Evolutionary conservation across 2,888 invertebrate genomes (phyloP).

Genomic region (Ptychoptera albimana): DNA sequence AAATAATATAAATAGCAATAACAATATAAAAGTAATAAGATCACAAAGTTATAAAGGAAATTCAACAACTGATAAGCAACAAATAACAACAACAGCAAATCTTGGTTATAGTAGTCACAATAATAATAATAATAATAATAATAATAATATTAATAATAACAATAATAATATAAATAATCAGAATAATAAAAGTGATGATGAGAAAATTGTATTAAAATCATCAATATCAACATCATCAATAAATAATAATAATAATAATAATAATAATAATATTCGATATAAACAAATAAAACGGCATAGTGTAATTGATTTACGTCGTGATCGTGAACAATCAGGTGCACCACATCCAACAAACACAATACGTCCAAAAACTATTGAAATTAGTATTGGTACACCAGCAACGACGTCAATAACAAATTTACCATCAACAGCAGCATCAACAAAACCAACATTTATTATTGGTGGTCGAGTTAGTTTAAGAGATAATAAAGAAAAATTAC

Average conservation of each 20-base stretch:
- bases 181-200: background rate
- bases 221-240: background rate
- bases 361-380: too few relatives aligned
- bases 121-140: conserved; percentile 1
- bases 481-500: conserved; percentile 3
- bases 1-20: too few relatives aligned
- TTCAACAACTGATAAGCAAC: background rate
- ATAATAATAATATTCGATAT: background rate
- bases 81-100: background rate
- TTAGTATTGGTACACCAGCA: background rate
- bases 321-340: too few relatives aligned
- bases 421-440: background rate
- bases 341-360: too few relatives aligned
- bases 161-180: background rate
- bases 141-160: background rate
- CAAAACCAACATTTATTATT: background rate
- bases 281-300: background rate
- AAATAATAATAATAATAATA: background rate
- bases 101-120: background rate
- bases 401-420: background rate
- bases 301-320: too few relatives aligned
- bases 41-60: background rate
- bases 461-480: conserved; percentile 9
- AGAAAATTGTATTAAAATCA: background rate
- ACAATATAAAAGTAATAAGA: too few relatives aligned